Evolutionary conservation across 2,797 vertebrate genomes (phyloP).

Genomic region (Gastrophryne carolinensis): DNA sequence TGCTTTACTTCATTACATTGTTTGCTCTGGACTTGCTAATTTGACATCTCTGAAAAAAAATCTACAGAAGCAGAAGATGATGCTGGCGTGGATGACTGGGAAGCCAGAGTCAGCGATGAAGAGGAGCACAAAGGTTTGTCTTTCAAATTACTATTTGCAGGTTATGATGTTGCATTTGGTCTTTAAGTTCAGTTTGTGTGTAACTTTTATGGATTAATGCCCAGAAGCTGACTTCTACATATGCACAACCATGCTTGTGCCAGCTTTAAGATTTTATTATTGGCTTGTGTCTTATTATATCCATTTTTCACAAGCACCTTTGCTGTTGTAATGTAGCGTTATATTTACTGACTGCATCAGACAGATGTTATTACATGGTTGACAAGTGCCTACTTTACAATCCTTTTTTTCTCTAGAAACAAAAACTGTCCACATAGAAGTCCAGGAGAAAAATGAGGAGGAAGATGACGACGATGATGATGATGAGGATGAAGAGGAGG

Average conservation of each 20-base stretch:
- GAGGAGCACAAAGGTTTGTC: constrained; percentile 74
- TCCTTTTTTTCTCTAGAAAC: constrained; percentile 70
- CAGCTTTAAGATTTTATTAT: no score
- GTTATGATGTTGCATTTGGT: no score
- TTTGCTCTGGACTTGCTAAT: background rate
- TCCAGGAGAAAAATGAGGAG: constrained; percentile 83
- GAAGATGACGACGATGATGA: constrained; percentile 71
- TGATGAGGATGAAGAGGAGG: constrained; percentile 72
- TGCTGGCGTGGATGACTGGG: constrained; percentile 81
- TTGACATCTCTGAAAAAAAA: background rate
- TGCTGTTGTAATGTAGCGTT: background rate
- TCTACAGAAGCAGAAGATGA: constrained; percentile 75
- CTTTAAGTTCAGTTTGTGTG: no score
- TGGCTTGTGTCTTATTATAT: no score
- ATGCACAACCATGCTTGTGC: no score
- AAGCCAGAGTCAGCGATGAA: constrained; percentile 84
- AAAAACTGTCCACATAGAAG: constrained; percentile 91
- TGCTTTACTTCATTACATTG: background rate
- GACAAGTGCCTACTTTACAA: no score
- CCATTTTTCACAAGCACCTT: no score
- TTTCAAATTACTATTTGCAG: background rate
- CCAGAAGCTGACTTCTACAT: no score
- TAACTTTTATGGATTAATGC: no score
- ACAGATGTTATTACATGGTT: no score
- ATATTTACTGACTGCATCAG: background rate